Evolutionary conservation across 2,797 vertebrate species (phyloP).

Genomic region (Thamnophis elegans): DNA sequence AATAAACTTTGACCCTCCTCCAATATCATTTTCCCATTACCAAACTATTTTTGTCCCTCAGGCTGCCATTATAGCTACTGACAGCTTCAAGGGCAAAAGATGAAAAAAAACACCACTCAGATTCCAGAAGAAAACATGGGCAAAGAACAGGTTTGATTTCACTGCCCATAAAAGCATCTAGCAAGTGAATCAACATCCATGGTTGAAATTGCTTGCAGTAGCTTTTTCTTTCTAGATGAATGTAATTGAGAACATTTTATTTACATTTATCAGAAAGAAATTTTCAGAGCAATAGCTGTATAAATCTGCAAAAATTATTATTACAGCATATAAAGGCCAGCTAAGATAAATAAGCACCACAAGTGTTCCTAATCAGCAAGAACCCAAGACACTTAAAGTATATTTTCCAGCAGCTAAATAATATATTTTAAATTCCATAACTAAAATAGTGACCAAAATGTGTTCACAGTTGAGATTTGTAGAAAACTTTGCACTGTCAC

Average conservation of each 20-base stretch:
- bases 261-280: neutral
- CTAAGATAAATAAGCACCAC: too few relatives aligned
- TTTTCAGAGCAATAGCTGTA: too few relatives aligned
- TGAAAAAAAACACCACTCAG: accelerated
- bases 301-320: too few relatives aligned
- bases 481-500: neutral
- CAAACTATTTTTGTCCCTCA: neutral
- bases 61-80: neutral
- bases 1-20: neutral
- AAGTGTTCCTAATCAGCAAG: neutral
- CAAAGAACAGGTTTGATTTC: neutral
- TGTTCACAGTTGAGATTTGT: neutral
- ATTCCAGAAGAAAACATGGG: neutral
- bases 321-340: too few relatives aligned
- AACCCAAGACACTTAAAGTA: neutral
- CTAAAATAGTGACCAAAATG: neutral
- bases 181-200: neutral
- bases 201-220: neutral
- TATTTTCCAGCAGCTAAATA: neutral
- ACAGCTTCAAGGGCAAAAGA: neutral
- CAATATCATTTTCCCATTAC: neutral
- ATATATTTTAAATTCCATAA: neutral
- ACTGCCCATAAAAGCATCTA: neutral
- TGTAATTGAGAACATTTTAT: neutral
- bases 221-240: neutral